Evolutionary conservation across 2,888 invertebrate genomes (phyloP).

Genomic region (Actias luna): DNA sequence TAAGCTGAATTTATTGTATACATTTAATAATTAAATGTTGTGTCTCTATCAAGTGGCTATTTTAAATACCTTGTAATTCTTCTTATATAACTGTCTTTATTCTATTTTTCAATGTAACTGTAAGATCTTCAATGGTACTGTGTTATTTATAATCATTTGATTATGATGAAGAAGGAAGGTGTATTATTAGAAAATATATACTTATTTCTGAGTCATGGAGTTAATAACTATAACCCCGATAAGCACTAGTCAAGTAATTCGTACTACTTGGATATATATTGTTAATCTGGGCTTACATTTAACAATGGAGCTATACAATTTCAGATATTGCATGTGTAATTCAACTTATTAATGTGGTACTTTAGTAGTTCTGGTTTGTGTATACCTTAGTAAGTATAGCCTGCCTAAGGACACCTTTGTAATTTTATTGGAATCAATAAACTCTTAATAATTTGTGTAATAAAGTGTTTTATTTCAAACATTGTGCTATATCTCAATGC

Average conservation of each 20-base stretch:
- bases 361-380: background rate
- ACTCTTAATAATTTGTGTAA: conserved; percentile 1
- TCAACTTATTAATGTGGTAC: too few species aligned
- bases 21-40: background rate
- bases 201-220: background rate
- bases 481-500: too few species aligned
- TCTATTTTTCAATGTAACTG: background rate
- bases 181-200: background rate
- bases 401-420: background rate
- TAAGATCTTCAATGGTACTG: background rate
- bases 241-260: background rate
- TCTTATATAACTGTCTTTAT: background rate
- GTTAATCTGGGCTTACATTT: background rate
- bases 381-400: background rate
- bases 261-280: background rate
- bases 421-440: background rate
- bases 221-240: background rate
- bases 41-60: background rate
- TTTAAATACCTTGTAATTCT: background rate
- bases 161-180: background rate
- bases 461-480: background rate
- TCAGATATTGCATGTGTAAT: background rate
- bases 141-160: background rate
- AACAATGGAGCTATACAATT: background rate
- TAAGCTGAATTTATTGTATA: background rate